Base-by-base conservation (phyloP, 1,140 invertebrate genomes). In the Apis laboriosa region DNA sequence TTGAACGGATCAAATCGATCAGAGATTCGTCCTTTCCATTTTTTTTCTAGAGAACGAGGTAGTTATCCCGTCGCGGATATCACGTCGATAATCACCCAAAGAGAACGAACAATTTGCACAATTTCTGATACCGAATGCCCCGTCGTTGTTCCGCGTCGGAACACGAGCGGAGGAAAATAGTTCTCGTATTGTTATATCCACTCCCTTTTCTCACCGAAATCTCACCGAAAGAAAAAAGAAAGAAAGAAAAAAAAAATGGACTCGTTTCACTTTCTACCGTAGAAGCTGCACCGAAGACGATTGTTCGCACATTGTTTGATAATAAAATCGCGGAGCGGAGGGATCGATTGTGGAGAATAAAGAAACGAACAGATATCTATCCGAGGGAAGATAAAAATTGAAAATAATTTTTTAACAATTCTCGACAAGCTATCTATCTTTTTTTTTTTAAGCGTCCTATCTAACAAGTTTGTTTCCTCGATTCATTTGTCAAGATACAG, bases 61-160 rank as follows among this genome's bases (percentile, higher is more conserved):
- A 67, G 77, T 43, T 49, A 58, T 43, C 43, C 77, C 77, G 77
- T 60, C 73, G 80, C 80, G 80, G 68, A 55, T 76, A 55, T 81
- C 80, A 67, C n/a, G 61, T 74, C 56, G 63, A 60, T 13, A 17
- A 55, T 77, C 55, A 58, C 74, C 28, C 2, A 43, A 7, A 7
- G 71, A 51, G 58, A 24, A 80, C 28, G 64, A 80, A 68, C 60
- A 53, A 43, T 43, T 67, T 84, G 82, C 82, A 84, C 82, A 84
- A 84, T 84, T 71, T 58, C 67, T 63, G 17, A 43, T 7, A 43
- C 34, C 9, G 5, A 28, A 49, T 9, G 58, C 34, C 34, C 34
- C 5, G n/a, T 56, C 61, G 4, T 43, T 13, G 68, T 68, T 56
- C 64, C 19, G 15, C 49, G 49, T n/a, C 70, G 51, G 34, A 49